phyloP scores from a whole-genome alignment of 2,888 invertebrate species.

The Eucriotettix oculatus region DNA sequence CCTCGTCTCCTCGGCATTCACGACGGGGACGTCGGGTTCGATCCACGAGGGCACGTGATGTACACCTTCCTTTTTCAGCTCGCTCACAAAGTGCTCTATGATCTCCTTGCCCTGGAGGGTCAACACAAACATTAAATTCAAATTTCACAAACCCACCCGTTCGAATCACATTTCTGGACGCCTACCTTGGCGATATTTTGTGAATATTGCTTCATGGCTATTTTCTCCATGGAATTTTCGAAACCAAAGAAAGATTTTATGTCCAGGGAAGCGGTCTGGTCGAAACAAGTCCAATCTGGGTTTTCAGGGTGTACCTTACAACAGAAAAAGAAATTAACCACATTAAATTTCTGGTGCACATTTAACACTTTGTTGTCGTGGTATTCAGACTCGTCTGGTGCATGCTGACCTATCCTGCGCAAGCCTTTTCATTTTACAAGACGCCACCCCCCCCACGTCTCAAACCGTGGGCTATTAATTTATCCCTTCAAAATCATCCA shows the following conservation, averaged over 20 bases:
- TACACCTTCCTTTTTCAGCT: constrained; percentile 59
- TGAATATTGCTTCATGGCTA: constrained; percentile 91
- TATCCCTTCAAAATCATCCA: no score
- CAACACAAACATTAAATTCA: neutral
- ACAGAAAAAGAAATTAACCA: neutral
- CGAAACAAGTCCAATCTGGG: constrained; percentile 88
- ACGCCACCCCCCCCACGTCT: no score
- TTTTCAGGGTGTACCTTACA: constrained; percentile 81
- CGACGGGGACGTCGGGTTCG: constrained; percentile 18
- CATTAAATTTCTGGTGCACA: no score
- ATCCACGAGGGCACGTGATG: constrained; percentile 46
- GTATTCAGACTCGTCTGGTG: no score
- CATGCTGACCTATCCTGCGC: no score
- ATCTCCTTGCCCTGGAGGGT: constrained; percentile 71
- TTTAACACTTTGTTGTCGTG: no score
- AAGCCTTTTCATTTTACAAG: no score
- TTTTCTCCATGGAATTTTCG: constrained; percentile 84
- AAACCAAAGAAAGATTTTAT: constrained; percentile 91
- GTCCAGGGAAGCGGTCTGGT: constrained; percentile 79
- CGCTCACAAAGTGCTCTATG: constrained; percentile 72
- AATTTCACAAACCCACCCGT: neutral
- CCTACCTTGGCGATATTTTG: constrained; percentile 57
- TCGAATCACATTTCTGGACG: neutral
- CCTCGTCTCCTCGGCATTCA: constrained; percentile 1
- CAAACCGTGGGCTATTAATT: no score